These are phyloP conservation scores for Lophotriccus pileatus DNA, from an alignment of 2,797 vertebrate genomes.

Conservation along the genomic window DNA sequence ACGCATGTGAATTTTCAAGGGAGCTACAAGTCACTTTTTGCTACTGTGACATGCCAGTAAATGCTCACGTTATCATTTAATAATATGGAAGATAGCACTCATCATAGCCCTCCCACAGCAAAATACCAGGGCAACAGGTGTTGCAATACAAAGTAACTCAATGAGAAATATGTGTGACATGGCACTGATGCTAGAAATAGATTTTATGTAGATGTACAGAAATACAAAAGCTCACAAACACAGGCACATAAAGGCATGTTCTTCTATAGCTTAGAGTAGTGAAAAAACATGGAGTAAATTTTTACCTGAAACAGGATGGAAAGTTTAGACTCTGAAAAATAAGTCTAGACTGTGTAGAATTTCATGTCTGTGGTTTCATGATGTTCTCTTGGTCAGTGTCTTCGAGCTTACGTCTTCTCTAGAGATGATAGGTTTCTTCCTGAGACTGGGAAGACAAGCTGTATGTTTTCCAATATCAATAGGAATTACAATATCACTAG, in stretches of 20 bases:
- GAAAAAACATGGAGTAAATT: neutral
- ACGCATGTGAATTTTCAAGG: slow-evolving; percentile 6
- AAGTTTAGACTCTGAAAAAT: neutral
- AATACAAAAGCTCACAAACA: neutral
- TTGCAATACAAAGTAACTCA: neutral
- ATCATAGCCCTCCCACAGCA: neutral
- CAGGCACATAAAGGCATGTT: neutral
- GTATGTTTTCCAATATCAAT: neutral
- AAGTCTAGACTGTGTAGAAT: neutral
- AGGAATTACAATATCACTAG: neutral
- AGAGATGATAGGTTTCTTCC: neutral
- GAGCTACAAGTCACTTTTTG: slow-evolving; percentile 48
- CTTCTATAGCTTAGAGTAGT: neutral
- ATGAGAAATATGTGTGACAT: neutral
- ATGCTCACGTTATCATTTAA: slow-evolving; percentile 27
- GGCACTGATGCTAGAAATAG: neutral
- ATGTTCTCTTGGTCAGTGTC: neutral
- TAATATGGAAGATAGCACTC: slow-evolving; percentile 16
- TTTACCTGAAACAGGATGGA: neutral
- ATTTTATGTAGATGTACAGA: neutral
- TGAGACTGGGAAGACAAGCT: neutral
- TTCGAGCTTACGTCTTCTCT: neutral
- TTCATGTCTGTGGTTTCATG: neutral
- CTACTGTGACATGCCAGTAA: slow-evolving; percentile 1
- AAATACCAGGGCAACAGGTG: neutral